phyloP scores from a whole-genome alignment of 2,113 vertebrate genomes.

The Heliornis fulica region DNA sequence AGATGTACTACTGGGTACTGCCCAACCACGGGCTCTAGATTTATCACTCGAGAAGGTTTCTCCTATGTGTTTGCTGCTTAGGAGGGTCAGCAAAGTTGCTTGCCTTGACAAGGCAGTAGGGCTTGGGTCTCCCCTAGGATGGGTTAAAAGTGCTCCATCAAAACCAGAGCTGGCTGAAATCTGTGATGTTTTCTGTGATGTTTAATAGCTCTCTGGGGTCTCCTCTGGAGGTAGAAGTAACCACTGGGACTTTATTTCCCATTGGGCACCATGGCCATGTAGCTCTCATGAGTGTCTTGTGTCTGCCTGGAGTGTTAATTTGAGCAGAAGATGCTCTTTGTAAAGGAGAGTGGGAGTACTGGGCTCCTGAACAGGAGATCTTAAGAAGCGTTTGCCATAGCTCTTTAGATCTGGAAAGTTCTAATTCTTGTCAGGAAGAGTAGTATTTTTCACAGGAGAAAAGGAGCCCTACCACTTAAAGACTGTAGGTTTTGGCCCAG shows the following conservation, averaged over 20 bases:
- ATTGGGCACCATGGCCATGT: background rate
- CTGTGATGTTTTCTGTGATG: background rate
- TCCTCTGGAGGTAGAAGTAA: background rate
- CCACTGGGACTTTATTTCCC: background rate
- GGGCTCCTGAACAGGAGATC: background rate
- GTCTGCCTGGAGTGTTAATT: background rate
- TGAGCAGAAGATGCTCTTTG: background rate
- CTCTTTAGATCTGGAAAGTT: background rate
- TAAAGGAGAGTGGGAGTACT: background rate
- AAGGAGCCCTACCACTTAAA: background rate
- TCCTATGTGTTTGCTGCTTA: background rate
- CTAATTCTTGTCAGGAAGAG: background rate
- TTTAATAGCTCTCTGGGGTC: background rate
- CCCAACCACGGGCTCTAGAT: background rate
- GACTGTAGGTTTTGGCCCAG: background rate
- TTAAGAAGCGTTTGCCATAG: background rate
- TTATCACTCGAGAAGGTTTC: background rate
- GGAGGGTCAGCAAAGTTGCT: background rate
- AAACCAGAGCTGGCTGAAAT: background rate
- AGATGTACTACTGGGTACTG: background rate
- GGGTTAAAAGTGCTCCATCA: background rate
- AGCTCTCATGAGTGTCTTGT: background rate
- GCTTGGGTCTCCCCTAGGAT: background rate
- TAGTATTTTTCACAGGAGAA: background rate
- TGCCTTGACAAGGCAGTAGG: background rate